Conservation (phyloP, 2,797 vertebrate genomes). For the Rhadinocentrus ornatus region DNA sequence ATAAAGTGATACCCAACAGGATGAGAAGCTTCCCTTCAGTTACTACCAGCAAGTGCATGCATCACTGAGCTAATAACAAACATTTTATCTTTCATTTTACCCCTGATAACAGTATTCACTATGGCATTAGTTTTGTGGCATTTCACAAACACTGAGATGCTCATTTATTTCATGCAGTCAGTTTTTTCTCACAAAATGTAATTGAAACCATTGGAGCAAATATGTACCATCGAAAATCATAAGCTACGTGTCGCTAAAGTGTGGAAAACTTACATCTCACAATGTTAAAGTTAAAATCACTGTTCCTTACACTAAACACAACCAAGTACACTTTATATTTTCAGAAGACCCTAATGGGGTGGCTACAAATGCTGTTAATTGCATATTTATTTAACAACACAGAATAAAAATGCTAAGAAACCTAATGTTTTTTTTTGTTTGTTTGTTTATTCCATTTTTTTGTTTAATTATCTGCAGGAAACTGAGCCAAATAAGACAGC, state of each 20-base stretch:
- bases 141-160: background rate
- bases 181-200: slow-evolving; percentile 1
- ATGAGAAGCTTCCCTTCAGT: background rate
- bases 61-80: background rate
- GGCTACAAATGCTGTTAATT: too few relatives aligned
- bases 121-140: slow-evolving; percentile 5
- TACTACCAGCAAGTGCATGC: background rate
- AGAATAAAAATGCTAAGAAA: too few relatives aligned
- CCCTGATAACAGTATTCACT: background rate
- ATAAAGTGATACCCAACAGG: background rate
- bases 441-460: too few relatives aligned
- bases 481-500: too few relatives aligned
- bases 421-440: too few relatives aligned
- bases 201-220: background rate
- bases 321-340: too few relatives aligned
- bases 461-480: too few relatives aligned
- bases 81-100: background rate
- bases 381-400: too few relatives aligned
- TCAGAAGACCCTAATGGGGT: too few relatives aligned
- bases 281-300: background rate
- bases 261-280: background rate
- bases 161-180: background rate
- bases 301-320: too few relatives aligned
- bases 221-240: too few relatives aligned
- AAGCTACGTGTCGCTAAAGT: background rate